These are phyloP conservation scores for Euwallacea fornicatus DNA, from an alignment of 1,140 invertebrate species.

Conservation along the genomic window DNA sequence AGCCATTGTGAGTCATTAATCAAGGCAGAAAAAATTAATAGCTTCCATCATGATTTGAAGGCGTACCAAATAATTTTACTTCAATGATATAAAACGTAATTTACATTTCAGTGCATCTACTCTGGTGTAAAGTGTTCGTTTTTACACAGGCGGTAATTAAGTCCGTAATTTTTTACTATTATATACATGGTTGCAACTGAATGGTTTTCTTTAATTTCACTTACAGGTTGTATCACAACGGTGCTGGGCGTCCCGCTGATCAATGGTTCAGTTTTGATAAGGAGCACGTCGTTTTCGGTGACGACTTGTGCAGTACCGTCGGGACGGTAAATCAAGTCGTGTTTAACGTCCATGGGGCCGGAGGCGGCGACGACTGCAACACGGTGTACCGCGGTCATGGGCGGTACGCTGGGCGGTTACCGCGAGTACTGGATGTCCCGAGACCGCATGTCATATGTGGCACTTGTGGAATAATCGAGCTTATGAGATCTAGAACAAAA, in stretches of 20 bases:
- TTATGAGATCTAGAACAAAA: too few relatives aligned
- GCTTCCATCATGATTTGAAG: too few relatives aligned
- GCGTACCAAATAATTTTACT: too few relatives aligned
- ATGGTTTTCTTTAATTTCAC: background rate
- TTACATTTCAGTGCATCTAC: too few relatives aligned
- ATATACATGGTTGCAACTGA: background rate
- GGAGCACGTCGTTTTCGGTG: conserved; percentile 49
- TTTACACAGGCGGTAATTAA: too few relatives aligned
- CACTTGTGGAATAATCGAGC: too few relatives aligned
- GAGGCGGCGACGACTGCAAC: conserved; percentile 25
- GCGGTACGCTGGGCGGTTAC: conserved; percentile 41
- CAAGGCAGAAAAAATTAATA: too few relatives aligned
- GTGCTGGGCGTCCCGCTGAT: conserved; percentile 40
- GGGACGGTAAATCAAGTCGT: conserved; percentile 48
- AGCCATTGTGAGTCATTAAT: too few relatives aligned
- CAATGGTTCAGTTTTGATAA: conserved; percentile 51
- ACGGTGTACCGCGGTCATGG: conserved; percentile 47
- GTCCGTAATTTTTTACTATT: background rate
- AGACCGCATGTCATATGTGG: conserved; percentile 32
- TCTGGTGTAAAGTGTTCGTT: too few relatives aligned
- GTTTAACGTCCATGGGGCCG: conserved; percentile 46
- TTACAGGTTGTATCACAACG: conserved; percentile 36
- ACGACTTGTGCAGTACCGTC: conserved; percentile 19
- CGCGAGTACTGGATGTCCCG: conserved; percentile 33
- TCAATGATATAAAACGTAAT: too few relatives aligned